phyloP scores from a whole-genome alignment of 2,888 invertebrate species.

The Oxyscelio sp. region DNA sequence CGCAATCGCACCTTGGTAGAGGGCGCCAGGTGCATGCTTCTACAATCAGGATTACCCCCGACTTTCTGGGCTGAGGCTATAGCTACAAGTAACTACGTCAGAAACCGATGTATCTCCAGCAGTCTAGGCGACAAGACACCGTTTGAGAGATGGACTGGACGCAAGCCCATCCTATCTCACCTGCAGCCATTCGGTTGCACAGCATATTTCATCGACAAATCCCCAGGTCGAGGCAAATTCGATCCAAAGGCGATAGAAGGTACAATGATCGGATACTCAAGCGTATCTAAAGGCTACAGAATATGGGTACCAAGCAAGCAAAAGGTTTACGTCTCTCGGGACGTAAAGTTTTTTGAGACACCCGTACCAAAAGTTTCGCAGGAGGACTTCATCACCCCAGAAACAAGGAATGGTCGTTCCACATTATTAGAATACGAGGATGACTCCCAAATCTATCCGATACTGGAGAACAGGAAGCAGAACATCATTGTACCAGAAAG shows the following conservation, averaged over 20 bases:
- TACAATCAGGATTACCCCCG: slow-evolving; percentile 29
- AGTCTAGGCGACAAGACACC: neutral
- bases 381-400: neutral
- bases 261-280: slow-evolving; percentile 63
- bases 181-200: slow-evolving; percentile 75
- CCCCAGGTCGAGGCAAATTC: slow-evolving; percentile 54
- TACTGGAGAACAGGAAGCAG: too few species aligned
- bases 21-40: slow-evolving; percentile 66
- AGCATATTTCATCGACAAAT: slow-evolving; percentile 55
- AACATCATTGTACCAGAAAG: neutral
- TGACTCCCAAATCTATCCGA: too few species aligned
- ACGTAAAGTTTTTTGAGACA: slow-evolving; percentile 57
- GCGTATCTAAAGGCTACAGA: slow-evolving; percentile 58
- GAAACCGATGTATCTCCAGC: slow-evolving; percentile 25
- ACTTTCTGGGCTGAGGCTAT: neutral
- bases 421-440: too few species aligned
- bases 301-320: slow-evolving; percentile 47
- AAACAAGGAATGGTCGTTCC: too few species aligned
- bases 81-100: neutral
- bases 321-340: slow-evolving; percentile 49
- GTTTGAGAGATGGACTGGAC: neutral
- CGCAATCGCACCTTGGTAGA: slow-evolving; percentile 10
- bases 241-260: slow-evolving; percentile 42
- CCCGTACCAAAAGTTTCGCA: neutral
- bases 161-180: slow-evolving; percentile 20